phyloP scores from a whole-genome alignment of 2,888 invertebrate genomes.

The Therioaphis trifolii region DNA sequence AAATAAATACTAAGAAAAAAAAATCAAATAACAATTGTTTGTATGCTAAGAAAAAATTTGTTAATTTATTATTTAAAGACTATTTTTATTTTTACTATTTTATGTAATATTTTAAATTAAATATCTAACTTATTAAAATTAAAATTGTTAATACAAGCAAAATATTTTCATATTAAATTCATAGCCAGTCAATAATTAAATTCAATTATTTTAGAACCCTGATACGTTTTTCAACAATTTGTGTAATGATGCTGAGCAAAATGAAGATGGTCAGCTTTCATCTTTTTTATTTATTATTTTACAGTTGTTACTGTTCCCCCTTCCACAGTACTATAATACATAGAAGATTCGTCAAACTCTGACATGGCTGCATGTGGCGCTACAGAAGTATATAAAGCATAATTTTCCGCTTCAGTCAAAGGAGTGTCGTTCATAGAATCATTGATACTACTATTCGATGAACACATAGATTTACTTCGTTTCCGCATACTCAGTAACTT shows the following conservation, averaged over 20 bases:
- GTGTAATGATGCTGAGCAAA: conserved; percentile 43
- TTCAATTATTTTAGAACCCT: conserved; percentile 55
- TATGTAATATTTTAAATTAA: conserved; percentile 1
- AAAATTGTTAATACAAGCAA: conserved; percentile 50
- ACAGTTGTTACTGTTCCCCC: conserved; percentile 67
- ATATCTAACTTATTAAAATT: conserved; percentile 10
- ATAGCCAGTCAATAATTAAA: conserved; percentile 47
- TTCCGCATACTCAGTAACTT: conserved; percentile 70
- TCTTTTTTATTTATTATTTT: conserved; percentile 26
- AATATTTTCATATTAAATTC: neutral
- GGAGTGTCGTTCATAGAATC: conserved; percentile 71
- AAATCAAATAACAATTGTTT: conserved; percentile 59
- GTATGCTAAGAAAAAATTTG: conserved; percentile 39
- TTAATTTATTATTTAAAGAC: conserved; percentile 37
- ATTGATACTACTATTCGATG: conserved; percentile 63
- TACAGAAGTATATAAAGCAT: conserved; percentile 86
- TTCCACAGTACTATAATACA: conserved; percentile 87
- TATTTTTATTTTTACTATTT: conserved; percentile 23
- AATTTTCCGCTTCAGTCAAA: conserved; percentile 88
- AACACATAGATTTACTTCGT: conserved; percentile 62
- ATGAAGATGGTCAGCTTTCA: conserved; percentile 14
- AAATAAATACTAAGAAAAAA: conserved; percentile 36
- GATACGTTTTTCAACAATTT: conserved; percentile 57
- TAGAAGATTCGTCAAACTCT: conserved; percentile 88
- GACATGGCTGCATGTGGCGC: conserved; percentile 88